phyloP scores from a whole-genome alignment of 2,797 vertebrate species.

The Poecilia wingei region DNA sequence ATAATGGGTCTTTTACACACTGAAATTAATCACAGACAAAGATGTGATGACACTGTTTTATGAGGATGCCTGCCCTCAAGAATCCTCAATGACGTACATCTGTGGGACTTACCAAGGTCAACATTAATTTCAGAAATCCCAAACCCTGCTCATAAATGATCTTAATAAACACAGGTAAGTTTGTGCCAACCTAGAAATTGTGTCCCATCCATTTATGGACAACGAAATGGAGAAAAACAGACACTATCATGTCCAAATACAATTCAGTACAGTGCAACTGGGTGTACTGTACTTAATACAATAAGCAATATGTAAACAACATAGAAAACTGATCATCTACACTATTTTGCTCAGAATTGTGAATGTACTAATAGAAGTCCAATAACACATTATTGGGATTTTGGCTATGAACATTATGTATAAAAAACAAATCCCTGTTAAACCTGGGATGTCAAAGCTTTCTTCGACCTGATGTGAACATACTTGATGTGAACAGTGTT shows the following conservation, averaged over 20 bases:
- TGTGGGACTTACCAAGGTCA: constrained; percentile 55
- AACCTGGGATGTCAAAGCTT: constrained; percentile 8
- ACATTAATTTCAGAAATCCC: constrained; percentile 59
- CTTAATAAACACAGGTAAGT: constrained; percentile 58
- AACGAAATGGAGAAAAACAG: constrained; percentile 54
- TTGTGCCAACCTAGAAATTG: constrained; percentile 43
- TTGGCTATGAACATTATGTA: constrained; percentile 16
- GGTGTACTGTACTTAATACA: too few species aligned
- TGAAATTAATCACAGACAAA: constrained; percentile 67
- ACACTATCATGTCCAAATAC: constrained; percentile 30
- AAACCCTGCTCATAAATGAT: constrained; percentile 68
- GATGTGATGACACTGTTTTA: constrained; percentile 61
- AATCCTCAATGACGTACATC: constrained; percentile 46
- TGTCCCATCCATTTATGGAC: constrained; percentile 60
- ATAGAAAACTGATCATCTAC: background rate
- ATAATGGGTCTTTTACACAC: constrained; percentile 66
- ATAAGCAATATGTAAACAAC: background rate
- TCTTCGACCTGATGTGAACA: constrained; percentile 22
- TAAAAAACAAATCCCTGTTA: constrained; percentile 28
- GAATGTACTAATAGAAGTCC: background rate
- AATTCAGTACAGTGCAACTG: constrained; percentile 13
- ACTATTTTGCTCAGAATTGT: background rate
- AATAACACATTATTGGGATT: background rate
- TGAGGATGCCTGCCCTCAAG: constrained; percentile 50
- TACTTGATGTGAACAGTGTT: constrained; percentile 40